Conservation (phyloP, 1,140 invertebrate genomes). For the Calephelis virginiensis region DNA sequence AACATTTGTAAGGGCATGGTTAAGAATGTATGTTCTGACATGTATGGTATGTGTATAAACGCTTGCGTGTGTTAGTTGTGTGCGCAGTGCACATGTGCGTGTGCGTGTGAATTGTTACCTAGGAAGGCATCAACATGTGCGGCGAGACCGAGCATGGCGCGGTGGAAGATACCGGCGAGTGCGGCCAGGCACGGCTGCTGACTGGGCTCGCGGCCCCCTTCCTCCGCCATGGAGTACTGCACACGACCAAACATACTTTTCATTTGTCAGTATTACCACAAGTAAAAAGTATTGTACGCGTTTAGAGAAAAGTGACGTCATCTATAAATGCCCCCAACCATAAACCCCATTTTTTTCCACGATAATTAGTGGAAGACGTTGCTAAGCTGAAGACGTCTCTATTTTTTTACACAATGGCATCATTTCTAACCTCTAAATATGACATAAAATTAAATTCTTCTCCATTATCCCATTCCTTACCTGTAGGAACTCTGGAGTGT, state of each 20-base stretch:
- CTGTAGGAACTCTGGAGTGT: slow-evolving; percentile 91
- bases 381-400: no score
- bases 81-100: background rate
- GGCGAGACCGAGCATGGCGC: slow-evolving; percentile 95
- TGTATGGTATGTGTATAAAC: background rate
- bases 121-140: slow-evolving; percentile 97
- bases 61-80: background rate
- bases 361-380: no score
- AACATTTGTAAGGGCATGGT: no score
- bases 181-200: slow-evolving; percentile 94
- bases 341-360: no score
- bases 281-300: no score
- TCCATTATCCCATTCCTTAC: slow-evolving; percentile 68
- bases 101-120: slow-evolving; percentile 78
- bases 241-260: slow-evolving; percentile 42
- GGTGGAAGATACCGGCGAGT: slow-evolving; percentile 94
- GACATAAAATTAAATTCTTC: no score
- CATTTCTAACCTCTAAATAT: no score
- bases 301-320: no score
- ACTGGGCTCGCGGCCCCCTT: slow-evolving; percentile 87
- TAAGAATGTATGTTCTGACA: no score
- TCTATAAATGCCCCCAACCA: no score
- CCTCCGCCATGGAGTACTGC: slow-evolving; percentile 85
- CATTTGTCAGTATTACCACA: no score
- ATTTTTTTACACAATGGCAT: no score